Evolutionary conservation across 2,113 vertebrate genomes (phyloP).

Genomic region (Peromyscus leucopus): DNA sequence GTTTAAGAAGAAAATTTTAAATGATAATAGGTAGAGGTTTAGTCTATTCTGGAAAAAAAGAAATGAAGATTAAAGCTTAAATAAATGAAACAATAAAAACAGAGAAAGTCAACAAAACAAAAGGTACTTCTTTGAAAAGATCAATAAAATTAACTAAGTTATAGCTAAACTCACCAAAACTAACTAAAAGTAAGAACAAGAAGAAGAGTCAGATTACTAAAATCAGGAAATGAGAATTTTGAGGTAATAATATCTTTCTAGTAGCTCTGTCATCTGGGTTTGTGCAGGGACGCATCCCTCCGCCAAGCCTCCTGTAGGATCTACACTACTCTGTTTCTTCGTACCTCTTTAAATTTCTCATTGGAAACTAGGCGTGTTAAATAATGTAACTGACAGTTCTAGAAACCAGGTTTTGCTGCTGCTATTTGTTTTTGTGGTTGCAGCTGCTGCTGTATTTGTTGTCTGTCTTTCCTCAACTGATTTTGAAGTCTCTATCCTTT

Average conservation of each 20-base stretch:
- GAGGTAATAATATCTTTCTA: not conserved
- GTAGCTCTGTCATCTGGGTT: not conserved
- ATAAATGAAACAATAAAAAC: not conserved
- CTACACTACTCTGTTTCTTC: not conserved
- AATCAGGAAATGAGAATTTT: not conserved
- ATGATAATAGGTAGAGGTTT: not conserved
- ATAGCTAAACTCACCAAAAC: not conserved
- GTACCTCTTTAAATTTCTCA: not conserved
- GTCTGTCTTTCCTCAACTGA: not conserved
- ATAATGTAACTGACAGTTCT: not conserved
- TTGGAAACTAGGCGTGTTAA: slow-evolving; percentile 2
- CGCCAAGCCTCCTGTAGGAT: not conserved
- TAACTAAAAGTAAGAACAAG: not conserved
- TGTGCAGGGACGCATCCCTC: not conserved
- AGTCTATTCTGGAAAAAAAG: not conserved
- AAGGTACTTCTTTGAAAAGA: not conserved
- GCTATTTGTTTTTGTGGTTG: not conserved
- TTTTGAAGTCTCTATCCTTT: not conserved
- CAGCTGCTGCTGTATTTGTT: not conserved
- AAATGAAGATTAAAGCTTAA: not conserved
- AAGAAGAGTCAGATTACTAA: slow-evolving; percentile 10
- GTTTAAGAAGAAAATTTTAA: not conserved
- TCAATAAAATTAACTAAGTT: not conserved
- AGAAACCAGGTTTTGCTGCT: not conserved
- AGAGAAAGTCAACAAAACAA: slow-evolving; percentile 20